Evolutionary conservation across 2,113 vertebrate genomes (phyloP).

Genomic region (Notarius quadriscutis): DNA sequence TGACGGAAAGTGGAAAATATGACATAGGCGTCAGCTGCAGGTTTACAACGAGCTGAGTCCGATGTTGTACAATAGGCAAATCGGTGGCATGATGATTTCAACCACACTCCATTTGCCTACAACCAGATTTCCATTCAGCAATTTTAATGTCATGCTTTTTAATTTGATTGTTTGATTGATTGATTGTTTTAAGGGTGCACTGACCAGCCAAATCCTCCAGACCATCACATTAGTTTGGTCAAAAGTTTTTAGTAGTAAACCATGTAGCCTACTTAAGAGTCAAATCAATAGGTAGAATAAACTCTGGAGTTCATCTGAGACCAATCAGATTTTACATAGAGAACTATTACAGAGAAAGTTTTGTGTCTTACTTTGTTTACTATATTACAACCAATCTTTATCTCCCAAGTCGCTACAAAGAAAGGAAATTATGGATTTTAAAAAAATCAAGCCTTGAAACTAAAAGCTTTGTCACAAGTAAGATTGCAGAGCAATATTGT

Average conservation of each 20-base stretch:
- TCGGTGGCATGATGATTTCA: constrained; percentile 47
- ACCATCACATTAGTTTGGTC: not conserved
- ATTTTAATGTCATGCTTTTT: constrained; percentile 49
- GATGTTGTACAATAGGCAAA: constrained; percentile 63
- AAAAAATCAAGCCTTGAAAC: not conserved
- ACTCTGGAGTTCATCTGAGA: not conserved
- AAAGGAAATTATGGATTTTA: not conserved
- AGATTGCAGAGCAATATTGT: too few species aligned
- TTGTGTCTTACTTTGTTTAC: not conserved
- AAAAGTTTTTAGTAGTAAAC: not conserved
- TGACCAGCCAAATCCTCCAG: constrained; percentile 3
- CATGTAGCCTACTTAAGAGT: too few species aligned
- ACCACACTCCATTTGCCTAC: constrained; percentile 63
- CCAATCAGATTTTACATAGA: not conserved
- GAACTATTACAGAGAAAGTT: not conserved
- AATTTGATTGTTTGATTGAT: constrained; percentile 37
- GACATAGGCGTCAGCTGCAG: constrained; percentile 1
- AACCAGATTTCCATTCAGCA: constrained; percentile 52
- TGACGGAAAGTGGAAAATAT: constrained; percentile 16
- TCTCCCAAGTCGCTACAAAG: not conserved
- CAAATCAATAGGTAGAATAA: not conserved
- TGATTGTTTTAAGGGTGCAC: not conserved
- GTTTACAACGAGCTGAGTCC: constrained; percentile 22
- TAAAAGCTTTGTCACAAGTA: not conserved
- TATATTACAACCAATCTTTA: not conserved